Evolutionary conservation across 2,888 invertebrate species (phyloP).

Genomic region (Phortica magna): DNA sequence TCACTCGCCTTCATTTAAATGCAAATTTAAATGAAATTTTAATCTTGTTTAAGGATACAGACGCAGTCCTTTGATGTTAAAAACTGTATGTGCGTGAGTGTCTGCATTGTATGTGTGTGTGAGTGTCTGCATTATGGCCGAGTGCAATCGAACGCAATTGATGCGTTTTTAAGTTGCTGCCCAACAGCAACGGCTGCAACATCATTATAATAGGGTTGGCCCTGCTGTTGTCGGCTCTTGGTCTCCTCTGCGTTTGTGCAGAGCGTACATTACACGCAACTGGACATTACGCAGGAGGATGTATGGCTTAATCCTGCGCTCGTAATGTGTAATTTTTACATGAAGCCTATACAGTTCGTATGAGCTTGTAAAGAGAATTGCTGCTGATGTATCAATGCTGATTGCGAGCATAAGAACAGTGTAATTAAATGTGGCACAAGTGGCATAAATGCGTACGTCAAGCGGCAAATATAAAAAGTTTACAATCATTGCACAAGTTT

Average conservation of each 20-base stretch:
- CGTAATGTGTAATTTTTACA: not conserved
- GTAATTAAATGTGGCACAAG: conserved; percentile 35
- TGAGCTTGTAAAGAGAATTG: not conserved
- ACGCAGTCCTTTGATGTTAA: conserved; percentile 58
- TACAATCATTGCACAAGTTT: conserved; percentile 3
- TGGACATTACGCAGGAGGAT: not conserved
- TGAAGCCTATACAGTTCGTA: not conserved
- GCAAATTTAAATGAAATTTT: conserved; percentile 77
- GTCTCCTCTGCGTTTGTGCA: not conserved
- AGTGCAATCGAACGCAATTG: conserved; percentile 31
- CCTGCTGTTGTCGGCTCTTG: not conserved
- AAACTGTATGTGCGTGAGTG: not conserved
- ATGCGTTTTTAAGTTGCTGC: conserved; percentile 26
- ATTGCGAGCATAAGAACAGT: conserved; percentile 28
- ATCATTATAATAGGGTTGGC: conserved; percentile 12
- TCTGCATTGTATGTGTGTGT: not conserved
- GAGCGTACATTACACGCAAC: not conserved
- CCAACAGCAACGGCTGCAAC: not conserved
- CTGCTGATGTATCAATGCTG: conserved; percentile 6
- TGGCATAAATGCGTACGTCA: not conserved
- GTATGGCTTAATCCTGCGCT: conserved; percentile 5
- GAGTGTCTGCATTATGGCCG: conserved; percentile 11
- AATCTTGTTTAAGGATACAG: conserved; percentile 70
- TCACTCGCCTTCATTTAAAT: conserved; percentile 71
- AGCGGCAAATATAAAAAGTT: not conserved